Evolutionary conservation across 2,113 vertebrate genomes (phyloP).

Genomic region (Poecilia latipinna): DNA sequence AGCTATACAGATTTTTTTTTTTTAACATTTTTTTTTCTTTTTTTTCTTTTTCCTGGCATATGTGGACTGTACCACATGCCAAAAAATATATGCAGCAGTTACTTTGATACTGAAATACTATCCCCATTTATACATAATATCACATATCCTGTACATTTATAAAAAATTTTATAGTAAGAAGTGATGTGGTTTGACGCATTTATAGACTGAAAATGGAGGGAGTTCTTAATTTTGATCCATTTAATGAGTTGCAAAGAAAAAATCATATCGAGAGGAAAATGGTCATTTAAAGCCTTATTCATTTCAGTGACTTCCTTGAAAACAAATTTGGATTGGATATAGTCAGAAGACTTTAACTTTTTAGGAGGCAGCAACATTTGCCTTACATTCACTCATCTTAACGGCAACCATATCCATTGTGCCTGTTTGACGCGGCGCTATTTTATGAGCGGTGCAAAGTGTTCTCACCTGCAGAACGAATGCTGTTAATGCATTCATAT

Average conservation of each 20-base stretch:
- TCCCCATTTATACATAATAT: not conserved
- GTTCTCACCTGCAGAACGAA: conserved; percentile 51
- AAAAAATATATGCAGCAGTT: not conserved
- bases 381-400: conserved; percentile 11
- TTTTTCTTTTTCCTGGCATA: no score
- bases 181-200: not conserved
- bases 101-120: not conserved
- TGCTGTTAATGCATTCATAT: conserved; percentile 53
- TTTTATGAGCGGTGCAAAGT: conserved; percentile 22
- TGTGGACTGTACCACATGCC: not conserved
- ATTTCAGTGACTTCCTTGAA: no score
- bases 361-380: not conserved
- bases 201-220: no score
- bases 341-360: not conserved
- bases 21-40: no score
- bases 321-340: no score
- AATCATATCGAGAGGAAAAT: no score
- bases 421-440: conserved; percentile 4
- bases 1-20: not conserved
- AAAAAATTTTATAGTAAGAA: not conserved
- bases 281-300: no score
- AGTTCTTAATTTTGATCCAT: no score
- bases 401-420: conserved; percentile 9
- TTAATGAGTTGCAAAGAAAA: no score
- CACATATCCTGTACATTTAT: not conserved